Evolutionary conservation across 92 coral and sea anemone genomes (phyloP), one percentile per base, ranked within the genome.

Genomic region (Siderastrea siderea): DNA sequence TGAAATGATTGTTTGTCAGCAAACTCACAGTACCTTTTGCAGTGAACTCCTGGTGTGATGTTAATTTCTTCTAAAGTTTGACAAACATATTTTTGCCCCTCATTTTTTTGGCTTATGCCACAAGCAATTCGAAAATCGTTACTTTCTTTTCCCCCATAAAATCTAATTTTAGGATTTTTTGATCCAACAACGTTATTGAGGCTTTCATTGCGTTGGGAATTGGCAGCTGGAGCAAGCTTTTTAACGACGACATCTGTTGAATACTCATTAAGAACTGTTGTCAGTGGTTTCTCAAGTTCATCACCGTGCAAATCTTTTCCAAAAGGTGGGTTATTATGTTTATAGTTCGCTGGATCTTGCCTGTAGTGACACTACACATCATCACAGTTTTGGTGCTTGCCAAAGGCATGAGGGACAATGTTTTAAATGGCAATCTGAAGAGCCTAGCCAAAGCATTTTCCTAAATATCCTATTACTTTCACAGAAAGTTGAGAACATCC

Each of bases 101-200:
- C 86, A 38, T 91, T 87, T 46, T 51, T 82, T 65, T 87, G 89
- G 65, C 84, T 61, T 16, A 88, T 84, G 50, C 84, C 88, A 78
- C 92, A 88, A 26, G 94, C 94, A 45, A 91, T 88, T 26, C 82
- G 72, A n/a, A 87, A 87, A 66, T 78, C 68, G 48, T 82, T 78
- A 61, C 94, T 91, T 15, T 91, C 92, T 38, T 89, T 82, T 3
- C 92, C 83, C 38, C 93, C 93, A 80, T 90, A 90, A 80, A 59
- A 88, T 64, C 91, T 62, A 1, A 75, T 81, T 82, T 88, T 88
- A 13, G 91, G 86, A 15, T 81, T 86, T 55, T 90, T 90, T 12
- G 75, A 73, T 12, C 91, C 92, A 53, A 91, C 92, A 8, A 70
- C 51, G 69, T 83, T 87, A 77, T 86, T 90, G 2, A 78, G 63